Percentiles rank a stretch among this genome's conserved stretches.
These are phyloP conservation scores for Carcina quercana DNA, from an alignment of 2,888 invertebrate genomes.

Conservation along the genomic window DNA sequence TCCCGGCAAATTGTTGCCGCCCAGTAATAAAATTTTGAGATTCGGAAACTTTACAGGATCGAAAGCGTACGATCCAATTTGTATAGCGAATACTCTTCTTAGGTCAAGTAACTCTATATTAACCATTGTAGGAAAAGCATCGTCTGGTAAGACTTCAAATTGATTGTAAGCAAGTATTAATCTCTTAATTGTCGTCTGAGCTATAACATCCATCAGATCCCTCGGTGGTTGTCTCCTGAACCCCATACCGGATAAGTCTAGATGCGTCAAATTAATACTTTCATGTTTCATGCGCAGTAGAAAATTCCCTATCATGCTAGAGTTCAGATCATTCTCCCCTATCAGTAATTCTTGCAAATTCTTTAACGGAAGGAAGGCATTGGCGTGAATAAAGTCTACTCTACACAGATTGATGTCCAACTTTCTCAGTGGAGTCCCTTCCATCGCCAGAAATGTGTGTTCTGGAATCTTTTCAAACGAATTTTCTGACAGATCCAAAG, in stretches of 20 bases:
- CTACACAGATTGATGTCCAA: slow-evolving; percentile 69
- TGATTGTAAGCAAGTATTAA: slow-evolving; percentile 70
- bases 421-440: slow-evolving; percentile 49
- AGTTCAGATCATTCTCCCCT: slow-evolving; percentile 70
- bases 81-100: slow-evolving; percentile 60
- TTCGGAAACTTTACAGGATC: slow-evolving; percentile 59
- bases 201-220: slow-evolving; percentile 60
- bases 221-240: slow-evolving; percentile 66
- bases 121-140: slow-evolving; percentile 71
- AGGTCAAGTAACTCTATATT: slow-evolving; percentile 72
- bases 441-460: slow-evolving; percentile 60
- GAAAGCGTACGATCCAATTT: slow-evolving; percentile 64
- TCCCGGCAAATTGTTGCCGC: slow-evolving; percentile 68
- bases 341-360: slow-evolving; percentile 58
- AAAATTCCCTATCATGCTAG: slow-evolving; percentile 50
- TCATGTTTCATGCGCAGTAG: slow-evolving; percentile 40
- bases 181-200: slow-evolving; percentile 59
- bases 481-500: slow-evolving; percentile 71
- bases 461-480: slow-evolving; percentile 52
- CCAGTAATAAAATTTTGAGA: slow-evolving; percentile 62
- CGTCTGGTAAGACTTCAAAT: slow-evolving; percentile 65
- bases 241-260: slow-evolving; percentile 70
- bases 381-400: slow-evolving; percentile 66
- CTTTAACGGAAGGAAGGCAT: slow-evolving; percentile 59
- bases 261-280: slow-evolving; percentile 50